phyloP scores from a whole-genome alignment of 2,888 invertebrate genomes.

The Cheilosia pagana region DNA sequence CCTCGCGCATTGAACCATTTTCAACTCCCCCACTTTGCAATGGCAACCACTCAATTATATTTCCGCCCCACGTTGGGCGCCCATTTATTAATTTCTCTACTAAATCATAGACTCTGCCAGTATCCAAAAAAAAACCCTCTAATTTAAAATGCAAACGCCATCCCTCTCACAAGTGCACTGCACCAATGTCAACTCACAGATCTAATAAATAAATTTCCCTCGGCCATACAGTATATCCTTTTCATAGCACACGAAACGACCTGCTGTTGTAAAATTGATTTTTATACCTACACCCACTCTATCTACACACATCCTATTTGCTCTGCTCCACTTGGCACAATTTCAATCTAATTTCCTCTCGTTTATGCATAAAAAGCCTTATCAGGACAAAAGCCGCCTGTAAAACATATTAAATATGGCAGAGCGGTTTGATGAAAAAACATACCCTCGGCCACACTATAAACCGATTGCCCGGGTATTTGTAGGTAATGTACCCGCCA shows the following conservation, averaged over 20 bases:
- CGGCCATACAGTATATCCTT: not conserved
- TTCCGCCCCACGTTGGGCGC: too few relatives aligned
- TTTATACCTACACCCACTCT: slow-evolving; percentile 54
- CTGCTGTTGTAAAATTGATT: slow-evolving; percentile 70
- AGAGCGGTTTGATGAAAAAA: slow-evolving; percentile 49
- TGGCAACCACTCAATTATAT: too few relatives aligned
- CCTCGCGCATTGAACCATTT: too few relatives aligned
- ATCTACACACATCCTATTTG: slow-evolving; percentile 58
- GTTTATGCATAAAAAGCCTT: slow-evolving; percentile 75
- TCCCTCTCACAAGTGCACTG: slow-evolving; percentile 34
- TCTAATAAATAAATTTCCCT: slow-evolving; percentile 56
- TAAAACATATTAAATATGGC: slow-evolving; percentile 74
- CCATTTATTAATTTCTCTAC: not conserved
- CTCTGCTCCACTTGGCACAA: slow-evolving; percentile 74
- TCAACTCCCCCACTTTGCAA: too few relatives aligned
- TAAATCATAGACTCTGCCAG: not conserved
- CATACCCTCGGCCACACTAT: not conserved
- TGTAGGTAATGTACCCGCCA: slow-evolving; percentile 43
- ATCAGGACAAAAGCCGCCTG: slow-evolving; percentile 73
- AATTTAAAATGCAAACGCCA: not conserved
- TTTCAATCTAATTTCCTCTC: slow-evolving; percentile 75
- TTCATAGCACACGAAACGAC: not conserved
- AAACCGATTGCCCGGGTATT: slow-evolving; percentile 62
- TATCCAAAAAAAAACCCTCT: not conserved
- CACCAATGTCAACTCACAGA: slow-evolving; percentile 41